Evolutionary conservation across 2,113 vertebrate species (phyloP).

Genomic region (Geococcyx californianus): DNA sequence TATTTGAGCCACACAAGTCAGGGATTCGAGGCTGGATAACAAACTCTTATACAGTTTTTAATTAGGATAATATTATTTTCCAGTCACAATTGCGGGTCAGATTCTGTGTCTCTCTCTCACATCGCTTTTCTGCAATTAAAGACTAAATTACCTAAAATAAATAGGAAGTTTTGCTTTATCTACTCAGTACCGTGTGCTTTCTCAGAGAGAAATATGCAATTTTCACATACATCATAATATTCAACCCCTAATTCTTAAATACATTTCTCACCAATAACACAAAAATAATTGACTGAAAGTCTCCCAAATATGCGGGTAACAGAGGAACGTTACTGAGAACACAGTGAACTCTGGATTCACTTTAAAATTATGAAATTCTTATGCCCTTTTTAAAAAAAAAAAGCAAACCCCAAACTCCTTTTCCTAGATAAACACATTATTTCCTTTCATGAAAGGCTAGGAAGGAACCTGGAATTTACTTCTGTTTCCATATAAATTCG

Average conservation of each 20-base stretch:
- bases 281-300: not conserved
- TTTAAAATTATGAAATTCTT: not conserved
- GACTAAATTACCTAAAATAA: slow-evolving; percentile 40
- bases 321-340: not conserved
- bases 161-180: slow-evolving; percentile 22
- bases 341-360: not conserved
- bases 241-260: not conserved
- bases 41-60: slow-evolving; percentile 16
- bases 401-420: not conserved
- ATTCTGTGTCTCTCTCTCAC: slow-evolving; percentile 4
- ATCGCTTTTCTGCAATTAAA: slow-evolving; percentile 30
- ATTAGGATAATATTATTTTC: slow-evolving; percentile 45
- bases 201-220: not conserved
- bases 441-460: not conserved
- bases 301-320: not conserved
- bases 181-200: not conserved
- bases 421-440: not conserved
- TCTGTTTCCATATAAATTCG: not conserved
- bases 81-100: slow-evolving; percentile 16
- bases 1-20: slow-evolving; percentile 22
- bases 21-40: slow-evolving; percentile 14
- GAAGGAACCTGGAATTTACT: not conserved
- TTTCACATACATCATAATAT: not conserved
- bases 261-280: not conserved
- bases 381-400: not conserved